Percentiles rank a stretch among this genome's conserved stretches.
Conservation (phyloP, 1,140 invertebrate genomes). For the Gryllus bimaculatus region DNA sequence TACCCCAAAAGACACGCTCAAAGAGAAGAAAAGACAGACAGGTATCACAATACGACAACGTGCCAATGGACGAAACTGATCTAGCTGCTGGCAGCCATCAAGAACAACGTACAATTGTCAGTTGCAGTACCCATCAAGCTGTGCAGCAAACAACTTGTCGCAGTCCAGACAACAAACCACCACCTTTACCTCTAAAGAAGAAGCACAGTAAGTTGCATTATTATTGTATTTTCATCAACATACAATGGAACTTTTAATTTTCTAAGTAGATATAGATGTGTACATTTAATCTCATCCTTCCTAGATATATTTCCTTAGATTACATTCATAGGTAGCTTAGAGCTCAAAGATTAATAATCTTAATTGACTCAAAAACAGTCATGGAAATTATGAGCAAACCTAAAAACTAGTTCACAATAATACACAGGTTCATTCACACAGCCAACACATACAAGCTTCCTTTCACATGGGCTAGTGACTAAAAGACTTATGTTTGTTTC, state of each 20-base stretch:
- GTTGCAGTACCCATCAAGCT: constrained; percentile 17
- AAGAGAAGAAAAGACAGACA: constrained; percentile 44
- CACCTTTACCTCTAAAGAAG: constrained; percentile 82
- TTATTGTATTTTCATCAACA: background rate
- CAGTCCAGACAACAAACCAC: constrained; percentile 51
- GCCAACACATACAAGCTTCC: background rate
- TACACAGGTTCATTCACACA: background rate
- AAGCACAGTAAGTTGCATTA: constrained; percentile 75
- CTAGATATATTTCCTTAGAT: background rate
- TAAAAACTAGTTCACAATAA: background rate
- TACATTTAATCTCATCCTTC: background rate
- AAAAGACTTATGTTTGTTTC: constrained; percentile 30
- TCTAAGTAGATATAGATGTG: background rate
- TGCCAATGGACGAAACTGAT: constrained; percentile 35
- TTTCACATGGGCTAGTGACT: background rate
- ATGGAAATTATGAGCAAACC: no score
- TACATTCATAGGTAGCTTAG: background rate
- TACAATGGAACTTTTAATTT: background rate
- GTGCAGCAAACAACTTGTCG: constrained; percentile 25
- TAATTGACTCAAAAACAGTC: no score
- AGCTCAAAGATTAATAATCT: background rate
- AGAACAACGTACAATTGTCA: constrained; percentile 8
- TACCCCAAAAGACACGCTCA: constrained; percentile 51
- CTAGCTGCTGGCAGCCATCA: background rate
- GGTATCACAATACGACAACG: constrained; percentile 66